These are phyloP conservation scores for Troides aeacus DNA, from an alignment of 2,888 invertebrate species.

Conservation along the genomic window DNA sequence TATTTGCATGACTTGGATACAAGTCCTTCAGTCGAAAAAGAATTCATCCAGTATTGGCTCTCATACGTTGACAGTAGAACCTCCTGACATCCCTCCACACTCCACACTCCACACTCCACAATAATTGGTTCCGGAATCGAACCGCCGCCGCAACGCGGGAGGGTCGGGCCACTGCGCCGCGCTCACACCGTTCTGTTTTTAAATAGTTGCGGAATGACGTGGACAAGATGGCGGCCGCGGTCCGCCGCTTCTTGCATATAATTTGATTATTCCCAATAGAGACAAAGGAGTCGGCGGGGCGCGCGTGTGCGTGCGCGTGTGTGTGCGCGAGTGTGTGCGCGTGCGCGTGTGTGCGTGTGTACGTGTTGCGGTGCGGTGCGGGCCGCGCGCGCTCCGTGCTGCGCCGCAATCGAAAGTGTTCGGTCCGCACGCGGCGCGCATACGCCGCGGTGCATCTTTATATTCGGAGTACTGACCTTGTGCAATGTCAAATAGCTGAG, in stretches of 20 bases:
- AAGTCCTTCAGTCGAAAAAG: no score
- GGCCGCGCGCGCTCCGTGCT: constrained; percentile 38
- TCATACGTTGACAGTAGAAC: no score
- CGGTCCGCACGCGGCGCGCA: constrained; percentile 63
- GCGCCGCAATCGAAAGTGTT: constrained; percentile 71
- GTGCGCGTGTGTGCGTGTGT: no score
- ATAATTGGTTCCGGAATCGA: no score
- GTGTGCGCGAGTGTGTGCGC: no score
- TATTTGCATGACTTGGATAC: no score
- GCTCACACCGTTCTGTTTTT: background rate
- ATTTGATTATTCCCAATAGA: constrained; percentile 41
- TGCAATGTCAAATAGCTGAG: constrained; percentile 78
- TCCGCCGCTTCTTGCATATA: constrained; percentile 17
- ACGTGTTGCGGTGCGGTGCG: constrained; percentile 37
- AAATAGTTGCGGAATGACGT: background rate
- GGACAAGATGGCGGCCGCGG: constrained; percentile 1
- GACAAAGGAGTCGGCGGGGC: constrained; percentile 48
- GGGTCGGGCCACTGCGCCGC: no score
- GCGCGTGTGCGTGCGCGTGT: constrained; percentile 41
- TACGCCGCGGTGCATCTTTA: constrained; percentile 66
- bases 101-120: no score
- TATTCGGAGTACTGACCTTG: constrained; percentile 79
- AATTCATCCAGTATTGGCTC: no score
- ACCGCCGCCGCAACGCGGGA: no score
- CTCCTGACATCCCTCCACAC: no score